phyloP scores from a whole-genome alignment of 1,140 invertebrate genomes.

The Drosophila bocki region DNA sequence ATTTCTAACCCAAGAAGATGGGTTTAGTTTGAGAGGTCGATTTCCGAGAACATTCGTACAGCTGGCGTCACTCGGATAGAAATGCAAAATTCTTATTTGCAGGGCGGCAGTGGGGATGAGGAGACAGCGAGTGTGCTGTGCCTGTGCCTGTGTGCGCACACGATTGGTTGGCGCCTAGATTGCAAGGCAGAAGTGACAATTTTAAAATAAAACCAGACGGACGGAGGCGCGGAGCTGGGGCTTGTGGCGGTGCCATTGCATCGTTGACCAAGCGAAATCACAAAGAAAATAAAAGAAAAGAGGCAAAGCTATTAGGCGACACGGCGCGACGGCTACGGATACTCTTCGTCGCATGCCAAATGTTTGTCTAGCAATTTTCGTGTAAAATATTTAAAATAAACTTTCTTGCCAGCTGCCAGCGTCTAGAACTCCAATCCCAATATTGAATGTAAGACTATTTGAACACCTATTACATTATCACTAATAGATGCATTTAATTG shows the following conservation, averaged over 20 bases:
- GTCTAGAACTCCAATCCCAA: not conserved
- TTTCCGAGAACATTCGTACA: slow-evolving; percentile 43
- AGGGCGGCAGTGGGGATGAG: slow-evolving; percentile 24
- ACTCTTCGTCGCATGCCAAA: slow-evolving; percentile 42
- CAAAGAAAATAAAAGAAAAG: slow-evolving; percentile 20
- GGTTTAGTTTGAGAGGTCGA: slow-evolving; percentile 4
- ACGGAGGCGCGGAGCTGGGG: not conserved
- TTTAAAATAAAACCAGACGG: slow-evolving; percentile 65
- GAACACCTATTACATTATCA: not conserved
- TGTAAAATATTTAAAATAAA: slow-evolving; percentile 36
- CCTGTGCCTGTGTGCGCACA: slow-evolving; percentile 17
- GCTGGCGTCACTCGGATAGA: slow-evolving; percentile 52
- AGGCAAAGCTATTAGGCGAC: slow-evolving; percentile 39
- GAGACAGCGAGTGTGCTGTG: not conserved
- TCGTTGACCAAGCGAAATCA: slow-evolving; percentile 33
- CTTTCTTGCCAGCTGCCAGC: slow-evolving; percentile 7
- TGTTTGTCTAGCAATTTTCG: slow-evolving; percentile 35
- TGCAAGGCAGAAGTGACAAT: slow-evolving; percentile 57
- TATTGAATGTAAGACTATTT: not conserved
- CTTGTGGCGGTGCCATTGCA: slow-evolving; percentile 14
- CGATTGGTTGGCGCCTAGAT: slow-evolving; percentile 61
- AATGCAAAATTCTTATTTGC: slow-evolving; percentile 46
- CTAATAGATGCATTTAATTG: not conserved
- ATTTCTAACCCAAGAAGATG: slow-evolving; percentile 16
- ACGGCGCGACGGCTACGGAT: slow-evolving; percentile 25